Evolutionary conservation across 1,140 invertebrate species (phyloP), one percentile per base, ranked within the genome.

Genomic region (Anastatus disparis): DNA sequence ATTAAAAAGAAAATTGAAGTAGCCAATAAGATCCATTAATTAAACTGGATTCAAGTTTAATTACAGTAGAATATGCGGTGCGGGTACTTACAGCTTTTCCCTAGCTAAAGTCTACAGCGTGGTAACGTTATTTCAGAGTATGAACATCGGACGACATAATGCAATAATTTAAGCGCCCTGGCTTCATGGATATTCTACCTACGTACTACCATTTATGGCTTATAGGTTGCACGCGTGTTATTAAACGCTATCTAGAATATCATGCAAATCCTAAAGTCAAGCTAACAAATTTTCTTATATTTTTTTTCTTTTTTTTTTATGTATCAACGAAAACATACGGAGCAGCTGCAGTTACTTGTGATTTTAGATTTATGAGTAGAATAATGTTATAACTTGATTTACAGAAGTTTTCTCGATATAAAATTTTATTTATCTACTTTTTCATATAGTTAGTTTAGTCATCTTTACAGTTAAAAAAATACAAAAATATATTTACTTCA

Each of bases 131-230:
- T 66, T 22, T 24, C 31, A 31, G 50, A n/a, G n/a, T n/a, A 53
- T 66, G 56, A 62, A 35, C 17, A 38, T 12, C 31, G 20, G 46
- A 13, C 22, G 31, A 53, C 48, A 40, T 64, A 64, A 64, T 64
- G 62, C 22, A 64, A 64, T 64, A 38, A 64, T 53, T 64, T 64
- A 31, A 48, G 27, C 62, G 48, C 31, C 9, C 27, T 20, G 48
- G 26, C 48, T 38, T 22, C 48, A 1, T 13, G 48, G 42, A 53
- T 53, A 64, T 64, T 64, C 62, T 27, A 40, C 1, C 17, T 62
- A 48, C 27, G 17, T 62, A 3, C n/a, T 42, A 13, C 20, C 62
- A 26, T 40, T 64, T 40, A 64, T 40, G 61, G 61, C 61, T 63
- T 50, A 31, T 35, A 35, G 26, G 29, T 35, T 35, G n/a, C 40